Evolutionary conservation across 2,888 invertebrate species (phyloP), one percentile per base, ranked within the genome.

Genomic region (Clusia tigrina): DNA sequence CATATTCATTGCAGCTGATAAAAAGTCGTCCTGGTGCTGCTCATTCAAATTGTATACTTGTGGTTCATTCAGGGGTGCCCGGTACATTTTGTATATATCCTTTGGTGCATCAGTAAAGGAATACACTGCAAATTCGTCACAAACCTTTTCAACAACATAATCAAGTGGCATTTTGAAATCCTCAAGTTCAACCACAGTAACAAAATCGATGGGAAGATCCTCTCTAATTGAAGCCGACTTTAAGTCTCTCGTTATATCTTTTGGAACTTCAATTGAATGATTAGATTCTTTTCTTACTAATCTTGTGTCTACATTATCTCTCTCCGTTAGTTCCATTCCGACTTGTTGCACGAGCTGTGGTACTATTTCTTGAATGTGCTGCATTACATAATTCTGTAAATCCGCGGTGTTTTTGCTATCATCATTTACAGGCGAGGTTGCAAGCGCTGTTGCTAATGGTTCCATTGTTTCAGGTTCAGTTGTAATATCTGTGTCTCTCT

Each of bases 331-430:
- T 46, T 84, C 84, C 46, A 78, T 78, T 55, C 82, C 82, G 0
- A 84, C 83, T 63, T 83, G 83, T 25, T 81, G 81, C 2, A 84
- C 84, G 9, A 84, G 67, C 66, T 83, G 82, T 0, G 84, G 84
- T 10, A 80, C 78, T 60, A 84, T 82, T 18, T 84, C 84, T 57
- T 84, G 84, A 56, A 84, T 84, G 42, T 84, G 83, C 51, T 83
- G 81, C 77, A 83, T 81, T 1, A 84, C 81, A 68, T 84, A 84
- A 62, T 74, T 80, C 64, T 78, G 81, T 0, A 84, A 78, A 74
- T 83, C 83, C 2, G 74, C 71, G 1, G 67, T 57, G 52, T 74
- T 71, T 46, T 69, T 64, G 22, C 10, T 56, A 3, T 61, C 67
- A 0, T 72, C 69, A 0, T 69, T 72, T 18, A 63, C 54, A 0